Base-by-base conservation (phyloP, 1,140 invertebrate species). In the Penaeus japonicus region DNA sequence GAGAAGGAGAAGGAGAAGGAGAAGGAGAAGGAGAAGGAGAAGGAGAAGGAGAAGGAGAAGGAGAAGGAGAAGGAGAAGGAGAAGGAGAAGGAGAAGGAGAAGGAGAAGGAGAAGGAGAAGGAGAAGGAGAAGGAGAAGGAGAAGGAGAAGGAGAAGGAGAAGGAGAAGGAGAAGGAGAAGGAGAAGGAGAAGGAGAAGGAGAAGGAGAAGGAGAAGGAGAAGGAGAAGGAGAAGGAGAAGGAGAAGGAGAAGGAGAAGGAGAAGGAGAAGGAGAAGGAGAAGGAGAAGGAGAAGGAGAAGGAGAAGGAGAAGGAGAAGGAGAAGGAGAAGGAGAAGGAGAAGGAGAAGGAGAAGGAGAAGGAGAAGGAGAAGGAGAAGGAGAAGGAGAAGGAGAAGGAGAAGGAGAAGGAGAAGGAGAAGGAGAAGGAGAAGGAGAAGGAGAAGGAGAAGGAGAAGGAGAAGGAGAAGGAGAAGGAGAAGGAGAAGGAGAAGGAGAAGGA, bases 231-330 rank as follows among this genome's bases (percentile, higher is more conserved):
- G 47, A 35, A 75, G 73, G 73, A 75, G 73, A 35, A 75, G 73
- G 73, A 30, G 73, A 35, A 75, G 73, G 73, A 30, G 73, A 35
- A 30, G 73, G 24, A 30, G 24, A 35, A 30, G 24, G 73, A 30
- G 22, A 35, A 30, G 73, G 73, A 30, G 22, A 20, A 75, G 73
- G 73, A 75, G 73, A 35, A 75, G 73, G 32, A 75, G 73, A 35
- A 75, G 73, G 35, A 77, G 73, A 39, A 77, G 73, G 35, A 77
- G 73, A 39, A 77, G 73, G 35, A 77, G 73, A 39, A 77, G 73
- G 27, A 73, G 73, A 39, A 77, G 73, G 35, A 77, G 73, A 39
- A 77, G 73, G 35, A 77, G 73, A 39, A 77, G 73, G 35, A 77
- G 73, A 39, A 77, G 73, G 32, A 75, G 22, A 73, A 30, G 32